Percentiles rank a stretch among this genome's conserved stretches.
Conservation (phyloP, 2,113 vertebrate genomes). For the Oryzias melastigma region DNA sequence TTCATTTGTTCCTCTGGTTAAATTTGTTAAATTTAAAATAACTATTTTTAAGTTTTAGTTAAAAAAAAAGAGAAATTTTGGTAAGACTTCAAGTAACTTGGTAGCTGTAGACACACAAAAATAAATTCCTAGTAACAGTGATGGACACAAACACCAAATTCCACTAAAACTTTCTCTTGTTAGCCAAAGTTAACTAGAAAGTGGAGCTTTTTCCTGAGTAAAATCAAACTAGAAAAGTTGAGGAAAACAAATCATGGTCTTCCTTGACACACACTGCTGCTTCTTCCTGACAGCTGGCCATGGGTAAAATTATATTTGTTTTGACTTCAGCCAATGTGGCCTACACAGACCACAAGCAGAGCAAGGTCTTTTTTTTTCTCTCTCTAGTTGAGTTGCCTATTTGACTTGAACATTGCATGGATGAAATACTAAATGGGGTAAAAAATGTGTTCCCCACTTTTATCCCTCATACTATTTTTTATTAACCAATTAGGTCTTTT, state of each 20-base stretch:
- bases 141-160: not conserved
- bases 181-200: slow-evolving; percentile 30
- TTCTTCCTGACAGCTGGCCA: slow-evolving; percentile 46
- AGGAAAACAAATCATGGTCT: slow-evolving; percentile 57
- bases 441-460: too few relatives aligned
- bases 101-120: too few relatives aligned
- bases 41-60: too few relatives aligned
- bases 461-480: too few relatives aligned
- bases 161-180: slow-evolving; percentile 25
- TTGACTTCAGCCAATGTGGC: slow-evolving; percentile 50
- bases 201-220: slow-evolving; percentile 27
- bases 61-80: too few relatives aligned
- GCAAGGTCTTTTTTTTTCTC: slow-evolving; percentile 8
- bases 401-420: slow-evolving; percentile 32
- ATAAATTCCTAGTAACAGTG: not conserved
- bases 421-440: too few relatives aligned
- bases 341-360: slow-evolving; percentile 45
- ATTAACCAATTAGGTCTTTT: too few relatives aligned
- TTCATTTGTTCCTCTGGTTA: too few relatives aligned
- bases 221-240: slow-evolving; percentile 40
- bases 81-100: too few relatives aligned
- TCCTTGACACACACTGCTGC: slow-evolving; percentile 50
- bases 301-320: slow-evolving; percentile 56
- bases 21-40: too few relatives aligned
- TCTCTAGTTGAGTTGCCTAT: slow-evolving; percentile 18